Conservation (phyloP, 2,888 invertebrate species). For the Lithophane ornitopus region DNA sequence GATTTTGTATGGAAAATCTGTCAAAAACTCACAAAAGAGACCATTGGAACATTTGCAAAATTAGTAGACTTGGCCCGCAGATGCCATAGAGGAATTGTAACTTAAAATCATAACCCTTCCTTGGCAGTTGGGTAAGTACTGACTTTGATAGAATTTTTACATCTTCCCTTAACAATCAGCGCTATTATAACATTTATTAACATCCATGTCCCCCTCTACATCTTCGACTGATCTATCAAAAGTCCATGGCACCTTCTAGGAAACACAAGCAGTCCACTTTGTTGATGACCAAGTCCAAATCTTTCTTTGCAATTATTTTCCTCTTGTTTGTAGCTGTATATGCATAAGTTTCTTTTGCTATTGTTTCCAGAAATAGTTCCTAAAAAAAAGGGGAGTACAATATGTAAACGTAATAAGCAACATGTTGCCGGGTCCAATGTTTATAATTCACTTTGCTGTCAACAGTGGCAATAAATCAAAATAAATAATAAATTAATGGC, state of each 20-base stretch:
- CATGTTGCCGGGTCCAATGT: neutral
- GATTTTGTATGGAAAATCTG: no score
- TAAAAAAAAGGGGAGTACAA: slow-evolving; percentile 84
- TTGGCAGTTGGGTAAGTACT: no score
- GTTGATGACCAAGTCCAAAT: slow-evolving; percentile 95
- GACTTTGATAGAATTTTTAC: no score
- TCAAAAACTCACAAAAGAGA: no score
- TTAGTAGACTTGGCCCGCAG: no score
- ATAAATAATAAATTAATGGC: no score
- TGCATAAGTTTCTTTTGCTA: slow-evolving; percentile 94
- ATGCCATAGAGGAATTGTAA: no score
- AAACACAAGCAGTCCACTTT: slow-evolving; percentile 95
- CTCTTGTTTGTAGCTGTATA: slow-evolving; percentile 94
- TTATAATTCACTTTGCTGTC: neutral
- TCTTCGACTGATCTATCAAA: slow-evolving; percentile 65
- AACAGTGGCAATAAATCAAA: no score
- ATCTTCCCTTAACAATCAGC: neutral
- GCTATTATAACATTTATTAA: neutral
- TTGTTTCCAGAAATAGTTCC: slow-evolving; percentile 96
- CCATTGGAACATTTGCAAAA: no score
- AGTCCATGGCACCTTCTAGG: slow-evolving; percentile 95
- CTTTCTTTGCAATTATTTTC: slow-evolving; percentile 95
- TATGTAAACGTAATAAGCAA: slow-evolving; percentile 1
- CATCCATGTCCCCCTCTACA: neutral
- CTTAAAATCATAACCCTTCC: no score